Conservation (phyloP, 2,113 vertebrate species). For the Epinephelus lanceolatus region DNA sequence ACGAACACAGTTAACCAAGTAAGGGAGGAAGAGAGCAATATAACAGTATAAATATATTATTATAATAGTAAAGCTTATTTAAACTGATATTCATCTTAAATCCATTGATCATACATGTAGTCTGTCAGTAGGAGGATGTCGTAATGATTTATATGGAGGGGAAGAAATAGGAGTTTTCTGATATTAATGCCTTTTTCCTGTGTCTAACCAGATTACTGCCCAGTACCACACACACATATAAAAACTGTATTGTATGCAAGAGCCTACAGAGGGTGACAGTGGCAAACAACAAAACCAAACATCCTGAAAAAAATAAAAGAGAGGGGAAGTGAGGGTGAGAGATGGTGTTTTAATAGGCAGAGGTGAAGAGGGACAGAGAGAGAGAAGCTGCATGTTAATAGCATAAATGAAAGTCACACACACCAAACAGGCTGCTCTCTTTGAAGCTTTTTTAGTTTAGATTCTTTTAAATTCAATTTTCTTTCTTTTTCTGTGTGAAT, state of each 20-base stretch:
- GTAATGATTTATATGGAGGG: too few species aligned
- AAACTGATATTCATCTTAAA: too few species aligned
- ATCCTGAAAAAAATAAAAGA: too few species aligned
- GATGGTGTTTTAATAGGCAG: neutral
- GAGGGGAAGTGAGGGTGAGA: neutral
- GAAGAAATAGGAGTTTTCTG: neutral
- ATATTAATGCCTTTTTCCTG: neutral
- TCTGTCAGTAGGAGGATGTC: too few species aligned
- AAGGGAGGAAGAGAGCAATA: too few species aligned
- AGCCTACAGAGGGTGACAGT: too few species aligned
- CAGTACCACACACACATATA: neutral
- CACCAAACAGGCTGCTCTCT: neutral
- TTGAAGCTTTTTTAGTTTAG: conserved; percentile 14
- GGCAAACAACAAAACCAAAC: too few species aligned
- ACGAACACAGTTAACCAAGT: too few species aligned
- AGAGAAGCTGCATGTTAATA: neutral
- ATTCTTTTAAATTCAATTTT: conserved; percentile 34
- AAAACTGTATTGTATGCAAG: too few species aligned
- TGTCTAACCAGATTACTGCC: conserved; percentile 5
- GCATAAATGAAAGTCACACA: conserved; percentile 2
- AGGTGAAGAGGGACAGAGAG: neutral
- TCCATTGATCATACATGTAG: too few species aligned
- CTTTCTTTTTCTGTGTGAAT: conserved; percentile 43
- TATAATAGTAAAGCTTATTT: too few species aligned
- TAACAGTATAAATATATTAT: too few species aligned